phyloP scores from a whole-genome alignment of 2,113 vertebrate species.

The Psophia crepitans region DNA sequence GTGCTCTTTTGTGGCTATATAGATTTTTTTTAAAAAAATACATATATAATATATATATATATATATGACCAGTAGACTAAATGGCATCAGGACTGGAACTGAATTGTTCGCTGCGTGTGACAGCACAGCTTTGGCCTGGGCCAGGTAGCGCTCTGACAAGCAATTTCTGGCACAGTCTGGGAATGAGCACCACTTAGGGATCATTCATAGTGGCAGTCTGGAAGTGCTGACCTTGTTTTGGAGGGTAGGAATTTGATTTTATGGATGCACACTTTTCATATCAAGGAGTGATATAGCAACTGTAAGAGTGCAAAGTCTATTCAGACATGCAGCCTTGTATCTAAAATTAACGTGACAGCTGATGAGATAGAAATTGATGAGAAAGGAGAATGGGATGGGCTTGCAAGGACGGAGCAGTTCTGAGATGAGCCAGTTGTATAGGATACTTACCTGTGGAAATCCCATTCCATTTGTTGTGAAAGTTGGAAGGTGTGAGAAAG shows the following conservation, averaged over 20 bases:
- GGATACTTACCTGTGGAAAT: background rate
- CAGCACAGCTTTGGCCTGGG: background rate
- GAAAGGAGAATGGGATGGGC: background rate
- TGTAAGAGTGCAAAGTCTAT: background rate
- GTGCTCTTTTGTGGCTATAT: background rate
- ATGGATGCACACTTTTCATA: background rate
- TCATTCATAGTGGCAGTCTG: background rate
- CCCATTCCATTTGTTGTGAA: background rate
- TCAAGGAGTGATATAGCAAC: background rate
- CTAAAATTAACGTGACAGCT: background rate
- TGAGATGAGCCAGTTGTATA: background rate
- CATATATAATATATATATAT: too few species aligned
- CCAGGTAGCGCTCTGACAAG: background rate
- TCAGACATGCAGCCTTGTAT: background rate
- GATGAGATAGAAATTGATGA: background rate
- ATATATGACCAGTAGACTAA: background rate
- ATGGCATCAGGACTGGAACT: background rate
- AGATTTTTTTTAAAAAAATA: too few species aligned
- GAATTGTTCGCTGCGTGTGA: background rate
- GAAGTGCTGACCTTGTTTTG: background rate
- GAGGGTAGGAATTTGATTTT: background rate
- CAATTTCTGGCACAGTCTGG: background rate
- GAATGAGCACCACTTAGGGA: background rate
- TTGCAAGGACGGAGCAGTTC: background rate
- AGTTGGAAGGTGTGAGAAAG: background rate